phyloP scores from a whole-genome alignment of 2,888 invertebrate species.

The Macropis europaea region DNA sequence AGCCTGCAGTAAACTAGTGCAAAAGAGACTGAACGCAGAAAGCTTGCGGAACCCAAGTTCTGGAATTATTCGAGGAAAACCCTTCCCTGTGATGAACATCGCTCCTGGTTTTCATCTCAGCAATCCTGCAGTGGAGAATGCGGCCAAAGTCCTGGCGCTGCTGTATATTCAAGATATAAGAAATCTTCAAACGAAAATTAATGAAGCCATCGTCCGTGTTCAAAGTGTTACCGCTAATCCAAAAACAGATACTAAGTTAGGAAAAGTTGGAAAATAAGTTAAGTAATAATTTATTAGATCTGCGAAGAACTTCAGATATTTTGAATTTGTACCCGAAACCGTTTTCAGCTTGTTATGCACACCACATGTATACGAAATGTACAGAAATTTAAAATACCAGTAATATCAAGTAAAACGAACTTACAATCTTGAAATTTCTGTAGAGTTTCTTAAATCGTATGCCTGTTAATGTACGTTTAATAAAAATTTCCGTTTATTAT shows the following conservation, averaged over 20 bases:
- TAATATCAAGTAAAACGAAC: no score
- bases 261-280: slow-evolving; percentile 89
- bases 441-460: no score
- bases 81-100: slow-evolving; percentile 86
- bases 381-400: no score
- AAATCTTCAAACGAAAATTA: slow-evolving; percentile 94
- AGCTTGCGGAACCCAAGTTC: slow-evolving; percentile 82
- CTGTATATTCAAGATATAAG: slow-evolving; percentile 92
- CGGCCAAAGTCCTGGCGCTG: slow-evolving; percentile 89
- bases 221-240: slow-evolving; percentile 97
- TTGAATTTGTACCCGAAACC: no score
- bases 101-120: slow-evolving; percentile 85
- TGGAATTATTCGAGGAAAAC: slow-evolving; percentile 83
- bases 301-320: background rate
- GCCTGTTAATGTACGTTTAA: no score
- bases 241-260: slow-evolving; percentile 96
- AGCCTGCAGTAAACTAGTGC: slow-evolving; percentile 85
- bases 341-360: no score
- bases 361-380: no score
- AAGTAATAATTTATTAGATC: background rate
- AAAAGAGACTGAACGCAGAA: slow-evolving; percentile 82
- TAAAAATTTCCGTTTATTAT: no score
- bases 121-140: slow-evolving; percentile 85
- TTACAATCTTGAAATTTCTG: no score
- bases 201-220: slow-evolving; percentile 95